Conservation (phyloP, 2,797 vertebrate genomes). For the Lepilemur ruficaudatus region DNA sequence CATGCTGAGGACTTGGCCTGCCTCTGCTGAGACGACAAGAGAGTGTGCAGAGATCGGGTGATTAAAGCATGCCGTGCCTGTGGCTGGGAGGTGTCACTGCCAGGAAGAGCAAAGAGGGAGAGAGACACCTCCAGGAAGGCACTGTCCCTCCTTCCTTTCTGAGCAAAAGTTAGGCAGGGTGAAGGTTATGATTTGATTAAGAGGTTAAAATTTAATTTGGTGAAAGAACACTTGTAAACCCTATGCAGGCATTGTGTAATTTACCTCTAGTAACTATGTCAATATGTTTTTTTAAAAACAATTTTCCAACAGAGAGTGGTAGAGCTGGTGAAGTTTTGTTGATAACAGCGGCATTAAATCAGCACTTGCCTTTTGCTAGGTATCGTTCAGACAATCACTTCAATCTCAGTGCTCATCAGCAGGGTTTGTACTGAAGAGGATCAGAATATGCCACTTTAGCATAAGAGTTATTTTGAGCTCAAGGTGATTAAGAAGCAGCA, state of each 20-base stretch:
- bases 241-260: background rate
- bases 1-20: background rate
- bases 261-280: background rate
- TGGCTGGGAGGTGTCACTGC: background rate
- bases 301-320: background rate
- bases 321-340: background rate
- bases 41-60: too few species aligned
- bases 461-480: background rate
- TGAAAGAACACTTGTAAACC: background rate
- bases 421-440: background rate
- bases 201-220: background rate
- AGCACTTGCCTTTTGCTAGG: too few species aligned
- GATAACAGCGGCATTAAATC: background rate
- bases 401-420: background rate
- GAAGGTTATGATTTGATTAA: background rate
- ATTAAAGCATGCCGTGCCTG: too few species aligned
- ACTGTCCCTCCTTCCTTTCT: background rate
- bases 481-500: background rate
- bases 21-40: background rate
- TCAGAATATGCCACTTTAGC: background rate
- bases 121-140: rapidly evolving
- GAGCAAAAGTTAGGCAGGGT: background rate
- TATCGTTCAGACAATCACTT: background rate
- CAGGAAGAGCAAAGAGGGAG: background rate
- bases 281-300: background rate